Evolutionary conservation across 2,113 vertebrate species (phyloP), one percentile per base, ranked within the genome.

Genomic region (Pogonocichla stellata): DNA sequence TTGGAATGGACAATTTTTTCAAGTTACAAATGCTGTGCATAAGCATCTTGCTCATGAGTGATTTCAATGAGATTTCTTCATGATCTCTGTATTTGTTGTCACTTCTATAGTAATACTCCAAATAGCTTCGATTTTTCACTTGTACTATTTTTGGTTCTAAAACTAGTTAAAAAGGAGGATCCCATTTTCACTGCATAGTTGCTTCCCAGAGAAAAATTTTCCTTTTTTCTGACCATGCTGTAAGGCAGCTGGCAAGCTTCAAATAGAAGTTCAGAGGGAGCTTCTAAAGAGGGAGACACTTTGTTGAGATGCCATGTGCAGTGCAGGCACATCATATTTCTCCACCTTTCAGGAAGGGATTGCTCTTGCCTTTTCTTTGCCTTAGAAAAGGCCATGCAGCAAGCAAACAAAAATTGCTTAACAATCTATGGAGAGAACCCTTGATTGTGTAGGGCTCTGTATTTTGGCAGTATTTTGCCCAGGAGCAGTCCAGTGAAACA

Each of bases 261-360:
- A 51, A 66, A 38, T 10, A 28, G 28, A 73, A 66, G 25, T 67
- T 93, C 33, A 43, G 50, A 56, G 48, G 66, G 65, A 60, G 24
- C 12, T 90, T 85, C 70, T 75, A 2, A 1, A 24, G 57, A 36
- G 5, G 3, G 6, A 8, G 14, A 48, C 19, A 5, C 43, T 51
- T 24, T 12, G 5, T 7, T 25, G 8, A 10, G 18, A 36, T 69
- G 9, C 18, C 4, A 3, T 7, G 15, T 66, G 78, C 38, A 51
- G 18, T 10, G 1, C 26, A 79, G 56, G 22, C 25, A 25, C 5
- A 0, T 17, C 1, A 1, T 12, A 14, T 51, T 56, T 34, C 57
- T 84, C 16, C 22, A 31, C 14, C 9, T 48, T 80, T 31, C 22
- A 70, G 29, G 24, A 61, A 53, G 31, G 25, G 28, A 34, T 74